Conservation (phyloP, 2,113 vertebrate species). For the Antennarius striatus region DNA sequence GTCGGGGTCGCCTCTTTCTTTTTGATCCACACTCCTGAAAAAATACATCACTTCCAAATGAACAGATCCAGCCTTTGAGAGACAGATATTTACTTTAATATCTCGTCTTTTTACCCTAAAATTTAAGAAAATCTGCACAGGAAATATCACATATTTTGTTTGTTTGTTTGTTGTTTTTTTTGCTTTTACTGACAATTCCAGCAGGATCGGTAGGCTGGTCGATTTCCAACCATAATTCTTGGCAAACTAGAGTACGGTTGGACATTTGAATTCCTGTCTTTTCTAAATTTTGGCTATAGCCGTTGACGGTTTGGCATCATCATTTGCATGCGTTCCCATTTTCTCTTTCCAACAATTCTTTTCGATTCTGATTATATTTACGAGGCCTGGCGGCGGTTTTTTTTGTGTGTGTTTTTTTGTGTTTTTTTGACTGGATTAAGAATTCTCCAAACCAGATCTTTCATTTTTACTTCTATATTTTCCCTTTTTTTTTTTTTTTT, state of each 20-base stretch:
- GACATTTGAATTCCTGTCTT: slow-evolving; percentile 46
- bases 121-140: slow-evolving; percentile 31
- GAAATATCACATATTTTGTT: slow-evolving; percentile 39
- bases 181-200: slow-evolving; percentile 43
- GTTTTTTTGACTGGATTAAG: no score
- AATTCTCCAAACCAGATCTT: no score
- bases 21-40: slow-evolving; percentile 36
- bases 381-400: no score
- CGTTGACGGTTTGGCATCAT: slow-evolving; percentile 45
- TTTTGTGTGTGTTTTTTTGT: no score
- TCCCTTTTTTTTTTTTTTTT: no score
- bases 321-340: slow-evolving; percentile 41
- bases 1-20: slow-evolving; percentile 53
- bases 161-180: slow-evolving; percentile 46
- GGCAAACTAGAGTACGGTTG: slow-evolving; percentile 39
- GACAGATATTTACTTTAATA: background rate
- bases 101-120: slow-evolving; percentile 22
- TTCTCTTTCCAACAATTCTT: slow-evolving; percentile 32
- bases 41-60: slow-evolving; percentile 45
- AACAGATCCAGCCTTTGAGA: slow-evolving; percentile 21
- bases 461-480: no score
- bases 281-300: slow-evolving; percentile 42
- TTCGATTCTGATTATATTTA: slow-evolving; percentile 19
- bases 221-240: slow-evolving; percentile 48
- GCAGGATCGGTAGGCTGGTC: slow-evolving; percentile 40